These are phyloP conservation scores for Drosophila ercepeae DNA, from an alignment of 1,140 invertebrate genomes.

Conservation along the genomic window DNA sequence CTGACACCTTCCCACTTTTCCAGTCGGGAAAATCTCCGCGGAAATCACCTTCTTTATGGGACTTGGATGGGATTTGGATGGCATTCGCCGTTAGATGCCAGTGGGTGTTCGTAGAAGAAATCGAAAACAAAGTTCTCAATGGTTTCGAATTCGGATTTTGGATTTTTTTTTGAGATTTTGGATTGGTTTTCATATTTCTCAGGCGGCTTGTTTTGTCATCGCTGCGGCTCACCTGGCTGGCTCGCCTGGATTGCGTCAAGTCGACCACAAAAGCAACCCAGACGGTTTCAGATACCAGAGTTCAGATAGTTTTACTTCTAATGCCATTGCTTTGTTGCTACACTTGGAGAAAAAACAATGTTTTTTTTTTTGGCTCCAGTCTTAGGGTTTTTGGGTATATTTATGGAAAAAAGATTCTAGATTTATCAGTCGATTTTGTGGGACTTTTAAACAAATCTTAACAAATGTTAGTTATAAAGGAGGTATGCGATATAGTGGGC, in stretches of 20 bases:
- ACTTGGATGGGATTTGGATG: not conserved
- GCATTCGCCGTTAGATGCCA: conserved; percentile 26
- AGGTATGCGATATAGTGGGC: no score
- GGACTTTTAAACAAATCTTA: no score
- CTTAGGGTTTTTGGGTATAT: no score
- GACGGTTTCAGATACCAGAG: conserved; percentile 27
- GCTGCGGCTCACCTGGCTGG: conserved; percentile 39
- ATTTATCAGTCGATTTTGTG: no score
- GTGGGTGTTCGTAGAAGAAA: conserved; percentile 22
- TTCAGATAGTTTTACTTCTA: conserved; percentile 2
- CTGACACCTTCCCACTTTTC: conserved; percentile 28
- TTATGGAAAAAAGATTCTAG: no score
- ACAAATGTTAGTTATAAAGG: no score
- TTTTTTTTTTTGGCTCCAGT: not conserved
- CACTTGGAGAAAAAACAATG: not conserved
- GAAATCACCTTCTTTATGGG: conserved; percentile 30
- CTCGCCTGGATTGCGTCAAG: conserved; percentile 63
- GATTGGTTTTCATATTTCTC: conserved; percentile 12
- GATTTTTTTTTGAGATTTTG: no score
- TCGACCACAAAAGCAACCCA: conserved; percentile 42
- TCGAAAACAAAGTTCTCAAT: conserved; percentile 45
- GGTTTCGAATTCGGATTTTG: conserved; percentile 13
- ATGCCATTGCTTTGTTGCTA: not conserved
- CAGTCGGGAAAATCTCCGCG: conserved; percentile 15
- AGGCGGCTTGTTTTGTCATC: conserved; percentile 55